These are phyloP conservation scores for Perodicticus potto DNA, from an alignment of 2,797 vertebrate genomes.

Conservation along the genomic window DNA sequence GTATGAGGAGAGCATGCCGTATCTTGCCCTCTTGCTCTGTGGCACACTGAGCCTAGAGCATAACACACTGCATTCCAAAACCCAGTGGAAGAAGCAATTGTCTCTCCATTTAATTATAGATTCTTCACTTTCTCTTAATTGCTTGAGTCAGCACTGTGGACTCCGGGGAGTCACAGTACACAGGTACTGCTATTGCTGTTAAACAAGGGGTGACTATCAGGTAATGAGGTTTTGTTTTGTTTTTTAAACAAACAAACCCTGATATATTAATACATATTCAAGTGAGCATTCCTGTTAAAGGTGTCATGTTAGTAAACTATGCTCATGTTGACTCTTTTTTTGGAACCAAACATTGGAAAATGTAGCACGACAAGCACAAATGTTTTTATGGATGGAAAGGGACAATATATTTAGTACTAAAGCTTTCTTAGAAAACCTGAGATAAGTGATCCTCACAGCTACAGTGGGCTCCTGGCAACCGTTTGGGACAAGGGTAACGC, in stretches of 20 bases:
- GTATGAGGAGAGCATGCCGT: background rate
- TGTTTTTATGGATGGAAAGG: background rate
- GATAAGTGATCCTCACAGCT: background rate
- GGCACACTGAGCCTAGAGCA: constrained; percentile 64
- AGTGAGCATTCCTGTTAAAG: background rate
- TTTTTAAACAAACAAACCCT: constrained; percentile 41
- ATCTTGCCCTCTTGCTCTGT: constrained; percentile 83
- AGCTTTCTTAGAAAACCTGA: background rate
- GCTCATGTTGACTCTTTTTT: background rate
- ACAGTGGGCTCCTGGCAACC: background rate
- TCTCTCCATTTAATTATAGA: constrained; percentile 83
- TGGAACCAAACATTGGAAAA: constrained; percentile 55
- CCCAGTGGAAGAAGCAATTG: constrained; percentile 74
- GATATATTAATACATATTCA: background rate
- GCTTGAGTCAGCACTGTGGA: constrained; percentile 65
- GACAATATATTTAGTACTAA: background rate
- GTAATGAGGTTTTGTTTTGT: constrained; percentile 58
- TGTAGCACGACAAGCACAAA: background rate
- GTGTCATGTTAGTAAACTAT: background rate
- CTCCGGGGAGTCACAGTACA: background rate
- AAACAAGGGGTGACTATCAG: constrained; percentile 39
- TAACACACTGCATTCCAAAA: constrained; percentile 70
- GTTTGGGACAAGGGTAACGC: background rate
- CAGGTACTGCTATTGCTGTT: constrained; percentile 36
- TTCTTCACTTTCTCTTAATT: constrained; percentile 80